Conservation (phyloP, 2,888 invertebrate genomes). For the Diloba caeruleocephala region DNA sequence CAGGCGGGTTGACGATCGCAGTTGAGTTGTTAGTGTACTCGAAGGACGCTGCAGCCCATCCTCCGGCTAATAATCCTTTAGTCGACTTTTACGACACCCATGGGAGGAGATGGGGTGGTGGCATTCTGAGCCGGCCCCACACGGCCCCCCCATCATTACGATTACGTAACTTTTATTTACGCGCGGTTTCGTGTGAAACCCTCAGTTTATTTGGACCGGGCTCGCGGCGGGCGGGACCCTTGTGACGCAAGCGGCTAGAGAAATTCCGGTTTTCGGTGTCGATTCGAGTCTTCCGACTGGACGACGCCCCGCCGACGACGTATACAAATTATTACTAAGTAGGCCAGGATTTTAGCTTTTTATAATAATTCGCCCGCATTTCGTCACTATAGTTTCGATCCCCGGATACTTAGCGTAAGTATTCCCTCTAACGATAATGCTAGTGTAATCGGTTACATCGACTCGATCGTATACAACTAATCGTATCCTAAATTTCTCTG, state of each 20-base stretch:
- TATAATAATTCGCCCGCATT: constrained; percentile 56
- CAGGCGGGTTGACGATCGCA: too few species aligned
- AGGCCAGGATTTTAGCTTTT: constrained; percentile 47
- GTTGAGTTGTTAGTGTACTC: too few species aligned
- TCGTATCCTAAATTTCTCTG: constrained; percentile 75
- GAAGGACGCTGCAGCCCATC: too few species aligned
- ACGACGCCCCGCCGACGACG: constrained; percentile 30
- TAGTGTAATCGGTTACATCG: constrained; percentile 71
- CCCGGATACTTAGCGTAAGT: constrained; percentile 50
- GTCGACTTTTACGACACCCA: too few species aligned
- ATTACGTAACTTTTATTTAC: constrained; percentile 30
- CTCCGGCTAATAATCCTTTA: too few species aligned
- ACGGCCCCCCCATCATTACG: too few species aligned
- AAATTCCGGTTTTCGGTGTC: constrained; percentile 43
- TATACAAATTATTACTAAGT: constrained; percentile 47
- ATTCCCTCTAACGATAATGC: constrained; percentile 47
- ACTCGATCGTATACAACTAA: constrained; percentile 61
- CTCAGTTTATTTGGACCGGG: constrained; percentile 49
- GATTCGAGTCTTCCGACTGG: constrained; percentile 10
- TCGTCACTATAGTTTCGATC: constrained; percentile 49
- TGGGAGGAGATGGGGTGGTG: too few species aligned
- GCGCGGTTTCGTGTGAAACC: constrained; percentile 42
- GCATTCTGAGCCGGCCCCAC: too few species aligned
- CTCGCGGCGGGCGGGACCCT: constrained; percentile 61
- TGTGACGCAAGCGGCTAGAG: constrained; percentile 53